Base-by-base conservation (phyloP, 2,888 invertebrate genomes). In the Apotomis turbidana region DNA sequence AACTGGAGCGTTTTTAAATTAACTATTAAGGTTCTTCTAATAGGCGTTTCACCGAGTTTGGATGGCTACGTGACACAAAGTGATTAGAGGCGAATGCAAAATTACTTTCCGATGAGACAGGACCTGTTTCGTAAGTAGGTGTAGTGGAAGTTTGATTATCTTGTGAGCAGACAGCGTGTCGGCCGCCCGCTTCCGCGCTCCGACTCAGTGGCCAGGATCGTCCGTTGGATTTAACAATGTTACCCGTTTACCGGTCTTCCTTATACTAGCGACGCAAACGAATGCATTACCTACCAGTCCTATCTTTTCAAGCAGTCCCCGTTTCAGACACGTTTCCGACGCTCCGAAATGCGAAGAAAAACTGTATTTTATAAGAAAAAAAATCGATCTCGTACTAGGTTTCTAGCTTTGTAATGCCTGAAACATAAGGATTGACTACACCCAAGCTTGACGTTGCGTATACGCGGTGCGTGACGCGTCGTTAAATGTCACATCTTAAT, bases 141-240 rank as follows among this genome's bases (percentile, higher is more conserved):
- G 61, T 62, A 64, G 74, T 52, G 68, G 73, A 71, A 73, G 69
- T 70, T 67, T 73, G 71, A 73, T 76, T 77, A 74, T 76, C 76
- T 77, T 76, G 78, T 81, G 82, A 81, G 79, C 81, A 82, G 76
- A 76, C 79, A 85, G 81, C 85, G 85, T 85, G 83, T 84, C 86
- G 77, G 82, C 84, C 86, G 78, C 79, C 76, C 82, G 80, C 81
- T 85, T 85, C 82, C 83, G 81, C 80, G 79, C 78, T 78, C 70
- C 83, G 86, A 84, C 82, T 83, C 86, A 85, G 80, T 85, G 87
- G 81, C 76, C 82, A 83, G 79, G 79, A 81, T 78, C 79, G 82
- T 81, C 85, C 83, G 85, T 85, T 84, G 81, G 79, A 81, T 76
- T 79, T 79, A 86, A 83, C 83, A 79, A 79, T 79, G 78, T 79